phyloP scores from a whole-genome alignment of 2,113 vertebrate genomes.

The Chiloscyllium plagiosum region DNA sequence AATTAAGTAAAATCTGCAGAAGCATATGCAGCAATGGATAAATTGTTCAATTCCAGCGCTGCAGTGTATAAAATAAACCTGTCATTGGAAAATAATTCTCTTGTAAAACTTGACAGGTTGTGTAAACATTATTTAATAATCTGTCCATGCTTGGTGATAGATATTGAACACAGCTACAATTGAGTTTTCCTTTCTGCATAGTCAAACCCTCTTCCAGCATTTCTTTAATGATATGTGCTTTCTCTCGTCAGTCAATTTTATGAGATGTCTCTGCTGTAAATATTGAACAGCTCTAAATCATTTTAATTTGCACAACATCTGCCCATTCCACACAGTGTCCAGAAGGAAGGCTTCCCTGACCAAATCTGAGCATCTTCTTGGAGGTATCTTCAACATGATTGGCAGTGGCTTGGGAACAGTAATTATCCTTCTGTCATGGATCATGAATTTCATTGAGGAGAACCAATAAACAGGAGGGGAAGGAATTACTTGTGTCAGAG shows the following conservation, averaged over 20 bases:
- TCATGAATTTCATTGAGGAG: neutral
- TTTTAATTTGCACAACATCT: neutral
- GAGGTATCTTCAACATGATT: neutral
- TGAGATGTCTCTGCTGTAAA: neutral
- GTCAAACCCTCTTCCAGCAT: neutral
- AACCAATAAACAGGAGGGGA: neutral
- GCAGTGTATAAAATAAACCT: neutral
- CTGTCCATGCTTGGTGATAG: neutral
- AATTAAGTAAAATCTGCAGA: constrained; percentile 4
- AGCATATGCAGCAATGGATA: neutral
- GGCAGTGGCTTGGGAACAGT: neutral
- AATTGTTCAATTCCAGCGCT: neutral
- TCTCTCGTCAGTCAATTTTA: neutral
- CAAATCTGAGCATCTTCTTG: neutral
- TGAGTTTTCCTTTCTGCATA: neutral
- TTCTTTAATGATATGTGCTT: neutral
- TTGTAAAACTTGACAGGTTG: neutral
- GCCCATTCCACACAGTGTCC: neutral
- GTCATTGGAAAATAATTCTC: neutral
- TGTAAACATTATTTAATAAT: constrained; percentile 1
- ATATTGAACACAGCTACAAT: neutral
- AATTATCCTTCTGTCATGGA: neutral
- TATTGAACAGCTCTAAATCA: neutral
- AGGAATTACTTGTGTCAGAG: neutral
- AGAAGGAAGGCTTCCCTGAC: too few species aligned